phyloP scores from a whole-genome alignment of 2,888 invertebrate species.

The Rhagonycha lutea region DNA sequence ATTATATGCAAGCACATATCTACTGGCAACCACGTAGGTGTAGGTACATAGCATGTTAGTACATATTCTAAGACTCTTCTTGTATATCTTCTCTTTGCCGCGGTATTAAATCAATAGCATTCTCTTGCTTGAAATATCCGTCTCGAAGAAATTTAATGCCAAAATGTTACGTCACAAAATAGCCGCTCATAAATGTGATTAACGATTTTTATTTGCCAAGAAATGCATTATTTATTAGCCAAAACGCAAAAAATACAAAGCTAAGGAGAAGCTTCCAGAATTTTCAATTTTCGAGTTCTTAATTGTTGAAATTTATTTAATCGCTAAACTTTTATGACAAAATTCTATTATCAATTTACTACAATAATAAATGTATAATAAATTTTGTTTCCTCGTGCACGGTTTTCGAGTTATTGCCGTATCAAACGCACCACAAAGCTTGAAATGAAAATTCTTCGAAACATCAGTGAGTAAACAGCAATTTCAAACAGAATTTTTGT shows the following conservation, averaged over 20 bases:
- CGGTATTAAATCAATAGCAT: neutral
- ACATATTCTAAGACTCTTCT: conserved; percentile 40
- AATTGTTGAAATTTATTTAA: neutral
- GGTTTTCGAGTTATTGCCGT: neutral
- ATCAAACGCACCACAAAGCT: neutral
- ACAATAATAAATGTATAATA: neutral
- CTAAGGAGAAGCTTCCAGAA: too few species aligned
- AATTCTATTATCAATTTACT: neutral
- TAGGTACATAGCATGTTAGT: conserved; percentile 40
- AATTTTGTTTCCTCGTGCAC: neutral
- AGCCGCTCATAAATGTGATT: neutral
- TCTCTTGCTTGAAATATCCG: neutral
- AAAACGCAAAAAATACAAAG: neutral
- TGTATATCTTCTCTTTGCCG: conserved; percentile 30
- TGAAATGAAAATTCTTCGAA: neutral
- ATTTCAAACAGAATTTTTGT: neutral
- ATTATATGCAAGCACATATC: conserved; percentile 48
- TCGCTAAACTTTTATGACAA: neutral
- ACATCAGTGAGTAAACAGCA: neutral
- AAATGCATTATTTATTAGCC: neutral
- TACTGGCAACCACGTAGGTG: conserved; percentile 46
- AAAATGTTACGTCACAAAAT: neutral
- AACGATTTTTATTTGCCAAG: neutral
- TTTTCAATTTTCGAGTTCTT: too few species aligned
- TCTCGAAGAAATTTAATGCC: neutral